These are phyloP conservation scores for Callyntrura sp. DNA, from an alignment of 2,888 invertebrate species.

Conservation along the genomic window DNA sequence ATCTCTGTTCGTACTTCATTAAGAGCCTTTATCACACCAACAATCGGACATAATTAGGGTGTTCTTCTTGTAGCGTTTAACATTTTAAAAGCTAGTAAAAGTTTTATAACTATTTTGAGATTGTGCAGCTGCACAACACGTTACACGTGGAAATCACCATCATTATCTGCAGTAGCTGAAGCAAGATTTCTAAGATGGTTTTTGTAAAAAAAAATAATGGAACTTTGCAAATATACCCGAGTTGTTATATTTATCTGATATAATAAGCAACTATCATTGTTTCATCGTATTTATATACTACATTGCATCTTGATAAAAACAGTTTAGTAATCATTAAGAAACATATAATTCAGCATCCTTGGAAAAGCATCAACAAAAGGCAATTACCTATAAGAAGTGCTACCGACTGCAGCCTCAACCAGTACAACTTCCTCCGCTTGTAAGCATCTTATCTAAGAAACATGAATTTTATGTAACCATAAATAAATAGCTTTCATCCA, in stretches of 20 bases:
- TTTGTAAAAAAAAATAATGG: neutral
- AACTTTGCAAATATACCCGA: neutral
- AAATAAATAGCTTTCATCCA: neutral
- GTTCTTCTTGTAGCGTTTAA: conserved; percentile 60
- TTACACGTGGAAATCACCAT: neutral
- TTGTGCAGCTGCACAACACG: neutral
- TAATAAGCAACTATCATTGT: conserved; percentile 13
- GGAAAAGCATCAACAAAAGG: conserved; percentile 40
- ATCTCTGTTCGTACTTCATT: conserved; percentile 52
- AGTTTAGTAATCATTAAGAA: conserved; percentile 73
- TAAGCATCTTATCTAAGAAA: conserved; percentile 27
- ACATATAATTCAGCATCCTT: conserved; percentile 14
- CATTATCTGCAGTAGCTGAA: neutral
- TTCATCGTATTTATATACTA: neutral
- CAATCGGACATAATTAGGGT: conserved; percentile 49
- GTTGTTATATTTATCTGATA: neutral
- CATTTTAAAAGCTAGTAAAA: conserved; percentile 57
- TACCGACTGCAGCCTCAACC: no score
- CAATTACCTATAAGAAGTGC: neutral
- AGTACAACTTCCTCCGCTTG: neutral
- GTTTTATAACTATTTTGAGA: conserved; percentile 20
- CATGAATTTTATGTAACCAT: conserved; percentile 39
- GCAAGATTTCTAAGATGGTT: conserved; percentile 14
- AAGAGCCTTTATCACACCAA: conserved; percentile 32
- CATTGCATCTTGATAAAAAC: conserved; percentile 40